Percentiles rank a stretch among this genome's conserved stretches.
These are phyloP conservation scores for Smittia aterrima DNA, from an alignment of 2,888 invertebrate genomes.

Conservation along the genomic window DNA sequence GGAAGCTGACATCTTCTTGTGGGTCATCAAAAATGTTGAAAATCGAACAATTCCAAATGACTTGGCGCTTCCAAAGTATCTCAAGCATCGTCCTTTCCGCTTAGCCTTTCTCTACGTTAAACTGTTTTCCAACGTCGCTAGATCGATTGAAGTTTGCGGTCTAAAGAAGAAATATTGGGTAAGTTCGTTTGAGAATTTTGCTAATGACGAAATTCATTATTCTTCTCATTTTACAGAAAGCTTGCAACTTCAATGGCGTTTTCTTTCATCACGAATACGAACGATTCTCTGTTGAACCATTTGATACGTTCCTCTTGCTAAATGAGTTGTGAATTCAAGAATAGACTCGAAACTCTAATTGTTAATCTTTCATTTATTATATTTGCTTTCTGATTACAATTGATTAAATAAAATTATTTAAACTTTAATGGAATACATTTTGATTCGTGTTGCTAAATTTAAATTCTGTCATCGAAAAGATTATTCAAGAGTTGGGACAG, in stretches of 20 bases:
- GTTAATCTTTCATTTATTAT: too few species aligned
- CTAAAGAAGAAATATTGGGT: not conserved
- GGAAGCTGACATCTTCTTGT: slow-evolving; percentile 24
- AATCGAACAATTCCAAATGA: not conserved
- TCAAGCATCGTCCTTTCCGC: not conserved
- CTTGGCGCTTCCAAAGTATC: not conserved
- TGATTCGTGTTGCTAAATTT: not conserved
- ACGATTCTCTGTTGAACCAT: not conserved
- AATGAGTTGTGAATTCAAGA: too few species aligned
- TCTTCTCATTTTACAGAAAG: not conserved
- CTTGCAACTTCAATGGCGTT: not conserved
- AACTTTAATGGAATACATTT: not conserved
- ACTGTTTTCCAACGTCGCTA: not conserved
- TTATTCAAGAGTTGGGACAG: slow-evolving; percentile 80
- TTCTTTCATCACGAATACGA: not conserved
- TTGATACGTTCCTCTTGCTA: too few species aligned
- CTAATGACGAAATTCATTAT: not conserved
- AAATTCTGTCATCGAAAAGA: slow-evolving; percentile 76
- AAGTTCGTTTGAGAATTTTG: not conserved
- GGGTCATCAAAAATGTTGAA: not conserved
- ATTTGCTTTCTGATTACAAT: too few species aligned
- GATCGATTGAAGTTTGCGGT: slow-evolving; percentile 5
- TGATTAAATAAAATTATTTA: too few species aligned
- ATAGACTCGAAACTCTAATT: too few species aligned
- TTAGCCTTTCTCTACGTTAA: not conserved